A percentile compares a stretch with the other conserved stretches of the same genome.
phyloP scores from a whole-genome alignment of 2,113 vertebrate genomes.

The Archocentrus centrarchus region DNA sequence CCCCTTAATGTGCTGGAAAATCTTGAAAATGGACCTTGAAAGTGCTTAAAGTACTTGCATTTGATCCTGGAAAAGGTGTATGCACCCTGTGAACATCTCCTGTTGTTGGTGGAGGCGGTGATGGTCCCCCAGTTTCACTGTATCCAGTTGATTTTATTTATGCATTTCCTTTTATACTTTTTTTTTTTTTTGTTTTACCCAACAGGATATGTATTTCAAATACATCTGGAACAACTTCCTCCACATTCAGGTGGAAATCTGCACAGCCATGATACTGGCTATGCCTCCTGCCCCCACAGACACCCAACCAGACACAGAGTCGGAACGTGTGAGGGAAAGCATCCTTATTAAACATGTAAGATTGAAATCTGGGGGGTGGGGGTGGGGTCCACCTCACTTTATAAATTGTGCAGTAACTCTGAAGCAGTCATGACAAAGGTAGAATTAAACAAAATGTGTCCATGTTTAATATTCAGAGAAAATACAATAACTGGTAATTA shows the following conservation, averaged over 20 bases:
- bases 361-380: not conserved
- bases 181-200: conserved; percentile 56
- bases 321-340: conserved; percentile 85
- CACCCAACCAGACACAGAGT: conserved; percentile 80
- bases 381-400: not conserved
- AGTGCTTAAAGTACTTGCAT: too few species aligned
- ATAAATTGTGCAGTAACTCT: not conserved
- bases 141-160: not conserved
- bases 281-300: conserved; percentile 88
- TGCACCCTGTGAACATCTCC: not conserved
- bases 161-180: not conserved
- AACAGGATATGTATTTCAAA: conserved; percentile 98
- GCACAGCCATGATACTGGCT: conserved; percentile 94
- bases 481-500: not conserved
- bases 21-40: too few species aligned
- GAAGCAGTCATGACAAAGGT: not conserved
- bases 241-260: conserved; percentile 98
- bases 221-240: conserved; percentile 99
- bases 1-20: too few species aligned
- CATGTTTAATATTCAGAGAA: not conserved
- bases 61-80: too few species aligned
- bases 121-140: not conserved
- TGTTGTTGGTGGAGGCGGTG: not conserved
- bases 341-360: conserved; percentile 95
- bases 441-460: too few species aligned